Conservation (phyloP, 1,140 invertebrate genomes). For the Archivesica marissinica region DNA sequence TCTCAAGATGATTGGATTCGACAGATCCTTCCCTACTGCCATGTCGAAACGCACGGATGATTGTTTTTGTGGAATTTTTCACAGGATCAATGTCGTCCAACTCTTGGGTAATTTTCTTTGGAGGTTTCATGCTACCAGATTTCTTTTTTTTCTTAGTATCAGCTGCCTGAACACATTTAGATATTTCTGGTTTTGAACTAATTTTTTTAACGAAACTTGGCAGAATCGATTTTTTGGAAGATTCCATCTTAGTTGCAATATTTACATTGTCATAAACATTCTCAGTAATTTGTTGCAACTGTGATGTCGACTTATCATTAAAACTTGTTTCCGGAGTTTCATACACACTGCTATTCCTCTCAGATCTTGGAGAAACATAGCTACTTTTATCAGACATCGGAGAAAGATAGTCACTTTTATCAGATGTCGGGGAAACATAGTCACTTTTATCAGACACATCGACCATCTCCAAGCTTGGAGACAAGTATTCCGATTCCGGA, state of each 20-base stretch:
- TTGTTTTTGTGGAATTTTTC: conserved; percentile 44
- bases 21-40: conserved; percentile 44
- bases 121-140: conserved; percentile 32
- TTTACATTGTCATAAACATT: conserved; percentile 17
- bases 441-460: conserved; percentile 46
- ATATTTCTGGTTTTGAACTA: conserved; percentile 32
- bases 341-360: conserved; percentile 72
- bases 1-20: conserved; percentile 48
- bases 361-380: conserved; percentile 32
- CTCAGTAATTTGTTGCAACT: background rate
- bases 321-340: conserved; percentile 73
- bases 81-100: conserved; percentile 15
- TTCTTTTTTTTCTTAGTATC: conserved; percentile 41
- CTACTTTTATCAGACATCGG: conserved; percentile 42
- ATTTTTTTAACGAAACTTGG: conserved; percentile 23
- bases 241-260: conserved; percentile 42
- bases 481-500: conserved; percentile 50
- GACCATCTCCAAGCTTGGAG: conserved; percentile 50
- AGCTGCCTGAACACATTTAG: background rate
- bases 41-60: conserved; percentile 43
- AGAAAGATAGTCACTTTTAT: conserved; percentile 61
- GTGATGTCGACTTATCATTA: conserved; percentile 48
- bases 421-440: no score
- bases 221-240: conserved; percentile 21
- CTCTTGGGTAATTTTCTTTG: conserved; percentile 38